Evolutionary conservation across 1,140 invertebrate species (phyloP), one percentile per base, ranked within the genome.

Genomic region (Euwallacea similis): DNA sequence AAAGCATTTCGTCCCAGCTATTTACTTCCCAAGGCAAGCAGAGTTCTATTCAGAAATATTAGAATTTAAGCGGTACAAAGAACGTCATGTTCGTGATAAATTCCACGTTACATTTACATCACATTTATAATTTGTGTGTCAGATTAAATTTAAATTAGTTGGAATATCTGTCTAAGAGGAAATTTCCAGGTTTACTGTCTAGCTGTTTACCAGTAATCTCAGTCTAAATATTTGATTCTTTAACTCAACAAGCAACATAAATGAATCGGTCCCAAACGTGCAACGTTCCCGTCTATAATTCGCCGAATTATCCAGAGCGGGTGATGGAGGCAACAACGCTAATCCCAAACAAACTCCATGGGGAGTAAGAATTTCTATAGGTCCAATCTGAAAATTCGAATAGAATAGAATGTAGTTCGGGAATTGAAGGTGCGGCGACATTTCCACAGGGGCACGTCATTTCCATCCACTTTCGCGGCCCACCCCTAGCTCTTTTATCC

Each of bases 401-500:
- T 54, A 55, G 63, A 66, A 66, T 66, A 66, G 54, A 56, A 56
- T 16, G 41, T 56, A 56, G 13, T 66, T 58, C 43, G 53, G 33
- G 47, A 58, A 56, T 44, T 7, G 65, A 66, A 66, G 65, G 65
- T 66, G 65, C 65, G 65, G 54, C 13, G 65, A 56, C 65, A 43
- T 66, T 66, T 58, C 53, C 65, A 15, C 42, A 66, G 53, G 65
- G 65, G 65, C 65, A 44, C 65, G 65, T 66, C 65, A 66, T 66
- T 66, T 66, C 65, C 65, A 66, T 66, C 55, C 65, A 66, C 42
- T 66, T 66, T 44, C 58, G 65, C 65, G 50, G 63, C 41, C 33
- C 54, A 56, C 54, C 42, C 53, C 10, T 16, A 16, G 42, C 42
- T 66, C 54, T 66, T 66, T 56, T 44, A 63, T 63, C 61, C 41